These are phyloP conservation scores for Leucoraja ocellata DNA, from an alignment of 2,797 vertebrate genomes.

Conservation along the genomic window DNA sequence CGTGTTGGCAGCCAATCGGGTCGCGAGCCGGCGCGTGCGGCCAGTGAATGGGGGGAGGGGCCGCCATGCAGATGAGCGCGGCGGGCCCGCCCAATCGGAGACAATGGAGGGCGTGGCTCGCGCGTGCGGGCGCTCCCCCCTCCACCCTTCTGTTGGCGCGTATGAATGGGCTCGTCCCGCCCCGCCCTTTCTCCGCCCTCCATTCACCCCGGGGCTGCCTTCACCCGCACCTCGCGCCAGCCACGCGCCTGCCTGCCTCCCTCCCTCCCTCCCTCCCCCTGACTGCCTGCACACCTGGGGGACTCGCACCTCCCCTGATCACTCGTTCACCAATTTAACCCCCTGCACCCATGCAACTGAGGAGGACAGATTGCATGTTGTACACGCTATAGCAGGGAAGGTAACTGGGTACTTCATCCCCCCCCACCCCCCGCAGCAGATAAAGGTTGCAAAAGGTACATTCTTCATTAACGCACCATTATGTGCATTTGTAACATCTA, in stretches of 20 bases:
- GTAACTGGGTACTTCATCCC: not conserved
- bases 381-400: not conserved
- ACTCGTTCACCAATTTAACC: not conserved
- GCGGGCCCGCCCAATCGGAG: not conserved
- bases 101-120: too few relatives aligned
- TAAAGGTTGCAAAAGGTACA: not conserved
- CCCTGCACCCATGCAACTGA: not conserved
- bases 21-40: conserved; percentile 76
- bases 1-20: conserved; percentile 73
- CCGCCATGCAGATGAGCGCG: not conserved
- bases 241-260: conserved; percentile 1
- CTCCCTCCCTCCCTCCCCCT: too few relatives aligned
- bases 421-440: too few relatives aligned
- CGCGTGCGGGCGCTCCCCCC: not conserved
- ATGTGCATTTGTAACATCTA: not conserved
- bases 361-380: not conserved
- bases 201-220: not conserved
- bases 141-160: not conserved
- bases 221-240: not conserved
- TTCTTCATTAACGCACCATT: not conserved
- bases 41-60: conserved; percentile 67
- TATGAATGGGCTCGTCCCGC: not conserved
- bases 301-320: not conserved
- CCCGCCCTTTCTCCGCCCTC: too few relatives aligned
- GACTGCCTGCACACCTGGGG: not conserved